Evolutionary conservation across 2,797 vertebrate genomes (phyloP).

Genomic region (Dermochelys coriacea): DNA sequence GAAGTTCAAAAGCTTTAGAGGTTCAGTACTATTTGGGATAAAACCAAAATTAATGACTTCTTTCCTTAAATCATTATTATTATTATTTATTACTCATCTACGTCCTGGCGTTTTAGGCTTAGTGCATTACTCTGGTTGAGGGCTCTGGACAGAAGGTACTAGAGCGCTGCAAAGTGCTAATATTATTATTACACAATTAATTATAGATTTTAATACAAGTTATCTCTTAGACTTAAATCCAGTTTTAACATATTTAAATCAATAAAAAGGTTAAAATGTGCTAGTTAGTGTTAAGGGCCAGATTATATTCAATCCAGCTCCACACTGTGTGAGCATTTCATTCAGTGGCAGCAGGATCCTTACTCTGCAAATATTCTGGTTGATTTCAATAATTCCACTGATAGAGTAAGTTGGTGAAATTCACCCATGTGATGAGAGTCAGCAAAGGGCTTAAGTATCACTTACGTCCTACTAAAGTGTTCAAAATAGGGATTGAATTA

Average conservation of each 20-base stretch:
- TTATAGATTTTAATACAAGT: background rate
- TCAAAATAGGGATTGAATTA: background rate
- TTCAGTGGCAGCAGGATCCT: background rate
- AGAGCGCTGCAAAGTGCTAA: background rate
- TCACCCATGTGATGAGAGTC: background rate
- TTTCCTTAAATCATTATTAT: background rate
- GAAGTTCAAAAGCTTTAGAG: background rate
- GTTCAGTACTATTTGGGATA: background rate
- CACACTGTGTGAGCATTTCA: background rate
- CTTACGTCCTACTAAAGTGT: background rate
- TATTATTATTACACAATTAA: background rate
- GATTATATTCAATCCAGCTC: background rate
- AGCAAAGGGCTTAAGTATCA: background rate
- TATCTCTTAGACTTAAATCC: background rate
- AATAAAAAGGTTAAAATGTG: background rate
- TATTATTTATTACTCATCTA: background rate
- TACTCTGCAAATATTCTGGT: background rate
- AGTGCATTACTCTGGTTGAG: background rate
- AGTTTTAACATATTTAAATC: background rate
- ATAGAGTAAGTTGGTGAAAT: background rate
- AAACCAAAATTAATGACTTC: background rate
- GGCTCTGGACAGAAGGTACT: background rate
- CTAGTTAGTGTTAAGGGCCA: background rate
- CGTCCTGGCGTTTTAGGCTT: background rate
- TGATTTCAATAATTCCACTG: background rate